These are phyloP conservation scores for Pampus argenteus DNA, from an alignment of 2,797 vertebrate genomes.

Conservation along the genomic window DNA sequence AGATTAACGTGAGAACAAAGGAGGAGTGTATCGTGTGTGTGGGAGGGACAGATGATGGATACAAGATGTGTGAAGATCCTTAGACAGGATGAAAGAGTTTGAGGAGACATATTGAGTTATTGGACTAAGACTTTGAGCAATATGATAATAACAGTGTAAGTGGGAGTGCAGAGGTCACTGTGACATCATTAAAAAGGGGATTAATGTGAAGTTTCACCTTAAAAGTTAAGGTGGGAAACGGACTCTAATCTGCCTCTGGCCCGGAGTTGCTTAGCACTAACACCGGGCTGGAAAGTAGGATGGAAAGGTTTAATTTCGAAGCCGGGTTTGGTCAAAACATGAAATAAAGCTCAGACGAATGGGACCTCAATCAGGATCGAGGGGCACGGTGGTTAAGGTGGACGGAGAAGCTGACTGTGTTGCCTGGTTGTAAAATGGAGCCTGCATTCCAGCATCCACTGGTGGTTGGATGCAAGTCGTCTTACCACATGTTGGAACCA, in stretches of 20 bases:
- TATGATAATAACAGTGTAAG: constrained; percentile 66
- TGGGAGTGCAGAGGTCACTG: constrained; percentile 47
- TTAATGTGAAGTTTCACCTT: constrained; percentile 64
- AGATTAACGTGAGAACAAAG: constrained; percentile 77
- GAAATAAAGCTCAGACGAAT: constrained; percentile 39
- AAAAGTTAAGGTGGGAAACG: constrained; percentile 57
- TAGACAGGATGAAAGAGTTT: constrained; percentile 69
- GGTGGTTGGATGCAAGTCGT: constrained; percentile 49
- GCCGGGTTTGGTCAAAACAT: constrained; percentile 43
- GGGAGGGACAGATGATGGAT: constrained; percentile 78
- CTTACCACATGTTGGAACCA: constrained; percentile 77
- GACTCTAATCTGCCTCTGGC: constrained; percentile 43
- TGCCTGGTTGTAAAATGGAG: constrained; percentile 36
- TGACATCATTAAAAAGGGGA: constrained; percentile 68
- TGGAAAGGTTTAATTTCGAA: constrained; percentile 38
- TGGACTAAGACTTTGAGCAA: constrained; percentile 67
- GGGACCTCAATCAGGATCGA: constrained; percentile 32
- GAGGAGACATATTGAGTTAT: constrained; percentile 71
- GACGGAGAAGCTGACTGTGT: constrained; percentile 27
- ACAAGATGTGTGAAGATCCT: constrained; percentile 82
- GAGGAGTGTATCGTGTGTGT: constrained; percentile 72
- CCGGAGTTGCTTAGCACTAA: constrained; percentile 31
- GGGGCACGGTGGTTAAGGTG: constrained; percentile 31
- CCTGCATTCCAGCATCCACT: constrained; percentile 47
- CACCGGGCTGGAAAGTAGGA: too few relatives aligned